These are phyloP conservation scores for Cranoglanis bouderius DNA, from an alignment of 2,113 vertebrate genomes.

Conservation along the genomic window DNA sequence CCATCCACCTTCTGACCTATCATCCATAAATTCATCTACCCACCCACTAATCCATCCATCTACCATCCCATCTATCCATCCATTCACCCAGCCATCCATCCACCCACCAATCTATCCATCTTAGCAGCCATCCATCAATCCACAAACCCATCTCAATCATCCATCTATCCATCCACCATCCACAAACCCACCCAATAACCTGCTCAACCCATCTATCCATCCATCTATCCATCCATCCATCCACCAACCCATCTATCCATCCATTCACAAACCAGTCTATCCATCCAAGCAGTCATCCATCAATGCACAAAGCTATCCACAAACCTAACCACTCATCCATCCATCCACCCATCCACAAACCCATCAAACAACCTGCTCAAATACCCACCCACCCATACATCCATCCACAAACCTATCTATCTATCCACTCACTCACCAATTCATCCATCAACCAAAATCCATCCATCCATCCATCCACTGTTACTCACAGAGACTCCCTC, in stretches of 20 bases:
- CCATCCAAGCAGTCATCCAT: neutral
- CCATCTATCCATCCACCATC: neutral
- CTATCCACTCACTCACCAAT: neutral
- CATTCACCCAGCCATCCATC: neutral
- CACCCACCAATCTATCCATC: neutral
- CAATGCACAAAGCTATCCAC: neutral
- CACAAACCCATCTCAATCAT: neutral
- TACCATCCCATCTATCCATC: neutral
- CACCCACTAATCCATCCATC: neutral
- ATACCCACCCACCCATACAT: neutral
- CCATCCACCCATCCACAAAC: neutral
- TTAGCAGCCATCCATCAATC: neutral
- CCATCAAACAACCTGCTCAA: no score
- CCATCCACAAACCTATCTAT: neutral
- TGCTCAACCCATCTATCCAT: no score
- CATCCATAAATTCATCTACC: no score
- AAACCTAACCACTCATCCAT: neutral
- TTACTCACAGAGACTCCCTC: conserved; percentile 91
- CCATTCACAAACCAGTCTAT: neutral
- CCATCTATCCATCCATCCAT: neutral
- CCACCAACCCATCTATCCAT: neutral
- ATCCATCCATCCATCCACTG: neutral
- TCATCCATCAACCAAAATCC: neutral
- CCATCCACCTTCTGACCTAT: no score
- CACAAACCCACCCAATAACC: no score